Conservation (phyloP, 2,888 invertebrate species). For the Acleris emargana region DNA sequence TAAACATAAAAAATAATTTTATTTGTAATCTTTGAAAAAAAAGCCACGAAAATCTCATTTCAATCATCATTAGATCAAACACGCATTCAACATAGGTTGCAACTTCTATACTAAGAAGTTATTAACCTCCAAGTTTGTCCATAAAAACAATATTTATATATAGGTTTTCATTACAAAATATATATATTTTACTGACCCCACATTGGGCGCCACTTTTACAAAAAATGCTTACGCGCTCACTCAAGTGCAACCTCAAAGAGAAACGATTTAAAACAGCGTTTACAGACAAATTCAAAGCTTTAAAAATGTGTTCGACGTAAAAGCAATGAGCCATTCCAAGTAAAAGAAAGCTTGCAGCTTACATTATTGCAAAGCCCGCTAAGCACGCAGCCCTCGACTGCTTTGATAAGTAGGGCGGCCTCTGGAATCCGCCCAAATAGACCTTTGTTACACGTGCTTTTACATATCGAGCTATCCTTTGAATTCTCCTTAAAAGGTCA, state of each 20-base stretch:
- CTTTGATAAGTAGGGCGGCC: constrained; percentile 36
- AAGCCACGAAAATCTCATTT: too few relatives aligned
- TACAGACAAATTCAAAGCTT: constrained; percentile 16
- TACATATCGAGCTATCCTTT: constrained; percentile 18
- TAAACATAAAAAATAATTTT: too few relatives aligned
- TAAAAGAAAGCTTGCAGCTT: constrained; percentile 17
- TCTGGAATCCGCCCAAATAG: constrained; percentile 26
- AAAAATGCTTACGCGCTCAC: not conserved
- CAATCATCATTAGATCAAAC: too few relatives aligned
- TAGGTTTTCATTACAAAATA: too few relatives aligned
- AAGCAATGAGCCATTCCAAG: constrained; percentile 32
- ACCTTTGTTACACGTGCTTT: constrained; percentile 31
- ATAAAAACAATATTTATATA: too few relatives aligned
- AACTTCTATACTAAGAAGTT: too few relatives aligned
- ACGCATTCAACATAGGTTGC: too few relatives aligned
- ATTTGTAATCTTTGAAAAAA: too few relatives aligned
- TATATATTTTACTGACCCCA: constrained; percentile 27
- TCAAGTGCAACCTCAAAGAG: not conserved
- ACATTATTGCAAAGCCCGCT: constrained; percentile 26
- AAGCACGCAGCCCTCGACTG: constrained; percentile 33
- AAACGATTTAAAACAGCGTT: constrained; percentile 17
- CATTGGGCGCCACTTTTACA: constrained; percentile 43
- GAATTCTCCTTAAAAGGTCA: not conserved
- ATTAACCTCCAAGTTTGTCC: too few relatives aligned
- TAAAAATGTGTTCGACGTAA: constrained; percentile 23